Conservation (phyloP, 1,140 invertebrate species). For the Glomeris maerens region DNA sequence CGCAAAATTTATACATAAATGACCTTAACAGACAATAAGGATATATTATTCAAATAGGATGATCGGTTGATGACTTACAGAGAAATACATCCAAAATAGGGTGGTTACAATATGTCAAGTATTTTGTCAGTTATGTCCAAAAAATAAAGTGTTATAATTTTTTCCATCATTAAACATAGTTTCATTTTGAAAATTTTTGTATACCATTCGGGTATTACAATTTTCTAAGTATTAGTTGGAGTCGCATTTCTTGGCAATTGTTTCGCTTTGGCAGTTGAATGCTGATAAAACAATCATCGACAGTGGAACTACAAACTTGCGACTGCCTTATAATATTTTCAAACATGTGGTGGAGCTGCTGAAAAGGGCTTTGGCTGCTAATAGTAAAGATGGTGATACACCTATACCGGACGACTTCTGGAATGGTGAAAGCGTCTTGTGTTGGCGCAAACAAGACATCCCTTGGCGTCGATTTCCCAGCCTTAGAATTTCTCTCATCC, state of each 20-base stretch:
- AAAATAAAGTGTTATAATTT: too few relatives aligned
- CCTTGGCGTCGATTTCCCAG: conserved; percentile 22
- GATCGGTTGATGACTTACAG: too few relatives aligned
- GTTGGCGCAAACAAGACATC: conserved; percentile 18
- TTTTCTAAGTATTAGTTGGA: background rate
- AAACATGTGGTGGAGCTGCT: conserved; percentile 18
- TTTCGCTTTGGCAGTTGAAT: conserved; percentile 29
- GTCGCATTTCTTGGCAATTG: background rate
- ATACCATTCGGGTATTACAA: background rate
- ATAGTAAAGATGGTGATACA: background rate
- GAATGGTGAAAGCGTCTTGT: conserved; percentile 22
- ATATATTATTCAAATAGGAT: too few relatives aligned
- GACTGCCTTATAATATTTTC: conserved; percentile 28
- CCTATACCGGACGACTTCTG: conserved; percentile 19
- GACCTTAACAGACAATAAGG: too few relatives aligned
- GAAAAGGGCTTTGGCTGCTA: conserved; percentile 1
- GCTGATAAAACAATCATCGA: conserved; percentile 32
- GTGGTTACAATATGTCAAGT: too few relatives aligned
- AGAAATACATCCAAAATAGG: too few relatives aligned
- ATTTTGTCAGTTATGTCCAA: too few relatives aligned
- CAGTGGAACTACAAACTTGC: conserved; percentile 31
- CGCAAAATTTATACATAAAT: too few relatives aligned
- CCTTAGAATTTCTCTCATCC: conserved; percentile 19
- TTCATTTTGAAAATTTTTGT: background rate
- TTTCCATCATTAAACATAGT: too few relatives aligned